Conservation (phyloP, 2,888 invertebrate genomes). For the Incurvaria masculella region DNA sequence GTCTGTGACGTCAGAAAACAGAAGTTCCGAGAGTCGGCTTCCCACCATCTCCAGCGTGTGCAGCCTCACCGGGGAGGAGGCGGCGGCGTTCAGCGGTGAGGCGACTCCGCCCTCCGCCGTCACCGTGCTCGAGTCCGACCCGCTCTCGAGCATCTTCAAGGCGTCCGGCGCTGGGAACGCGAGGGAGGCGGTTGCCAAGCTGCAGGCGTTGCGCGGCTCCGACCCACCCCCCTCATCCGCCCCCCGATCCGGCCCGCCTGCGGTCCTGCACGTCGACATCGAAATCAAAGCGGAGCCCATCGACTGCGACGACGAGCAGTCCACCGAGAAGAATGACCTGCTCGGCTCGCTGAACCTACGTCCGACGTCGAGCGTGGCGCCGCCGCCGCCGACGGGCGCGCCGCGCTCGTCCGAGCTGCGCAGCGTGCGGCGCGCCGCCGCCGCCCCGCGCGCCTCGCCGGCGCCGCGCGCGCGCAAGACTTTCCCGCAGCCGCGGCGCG, state of each 20-base stretch:
- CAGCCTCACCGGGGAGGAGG: constrained; percentile 23
- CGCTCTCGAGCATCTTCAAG: constrained; percentile 29
- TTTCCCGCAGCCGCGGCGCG: constrained; percentile 38
- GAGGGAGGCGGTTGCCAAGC: constrained; percentile 30
- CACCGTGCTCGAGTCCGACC: constrained; percentile 22
- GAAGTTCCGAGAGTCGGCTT: constrained; percentile 16
- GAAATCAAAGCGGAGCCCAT: constrained; percentile 46
- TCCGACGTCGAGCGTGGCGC: constrained; percentile 24
- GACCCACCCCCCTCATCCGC: constrained; percentile 13
- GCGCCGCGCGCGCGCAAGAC: constrained; percentile 28
- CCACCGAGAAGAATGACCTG: constrained; percentile 37
- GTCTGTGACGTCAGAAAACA: not conserved
- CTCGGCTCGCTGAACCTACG: constrained; percentile 38
- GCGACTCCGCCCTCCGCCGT: constrained; percentile 22
- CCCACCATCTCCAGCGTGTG: constrained; percentile 39
- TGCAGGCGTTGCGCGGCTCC: constrained; percentile 26
- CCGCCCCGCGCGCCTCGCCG: constrained; percentile 26
- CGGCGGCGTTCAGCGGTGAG: constrained; percentile 16
- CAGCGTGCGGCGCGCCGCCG: constrained; percentile 19
- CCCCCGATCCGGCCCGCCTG: not conserved
- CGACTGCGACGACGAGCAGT: constrained; percentile 39
- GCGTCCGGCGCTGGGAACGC: constrained; percentile 25
- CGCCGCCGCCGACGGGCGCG: constrained; percentile 15
- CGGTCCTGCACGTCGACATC: constrained; percentile 26
- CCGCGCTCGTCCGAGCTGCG: constrained; percentile 34